phyloP scores from a whole-genome alignment of 2,113 vertebrate species.

The Cephalopterus ornatus region DNA sequence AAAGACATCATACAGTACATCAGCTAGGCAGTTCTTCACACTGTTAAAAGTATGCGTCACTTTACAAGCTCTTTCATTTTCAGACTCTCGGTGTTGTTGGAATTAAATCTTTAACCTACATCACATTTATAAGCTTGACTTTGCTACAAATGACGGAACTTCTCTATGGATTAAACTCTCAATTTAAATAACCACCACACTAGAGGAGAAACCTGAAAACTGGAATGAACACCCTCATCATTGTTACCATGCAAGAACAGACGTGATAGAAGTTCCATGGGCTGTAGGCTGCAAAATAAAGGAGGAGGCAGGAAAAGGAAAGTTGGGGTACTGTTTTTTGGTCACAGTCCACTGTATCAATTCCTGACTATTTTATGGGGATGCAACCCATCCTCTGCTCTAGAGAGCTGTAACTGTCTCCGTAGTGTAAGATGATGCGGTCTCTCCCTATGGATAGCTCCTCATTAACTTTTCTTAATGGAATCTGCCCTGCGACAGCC shows the following conservation, averaged over 20 bases:
- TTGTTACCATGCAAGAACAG: neutral
- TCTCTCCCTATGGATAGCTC: neutral
- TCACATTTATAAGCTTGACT: neutral
- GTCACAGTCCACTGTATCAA: rapidly evolving
- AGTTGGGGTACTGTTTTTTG: rapidly evolving
- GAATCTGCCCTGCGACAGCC: neutral
- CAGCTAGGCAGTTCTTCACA: neutral
- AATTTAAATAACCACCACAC: neutral
- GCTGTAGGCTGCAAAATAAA: neutral
- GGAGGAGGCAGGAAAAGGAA: neutral
- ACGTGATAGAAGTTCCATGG: neutral
- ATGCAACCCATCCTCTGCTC: neutral
- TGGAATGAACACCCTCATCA: neutral
- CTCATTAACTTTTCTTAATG: neutral
- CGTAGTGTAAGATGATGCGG: rapidly evolving
- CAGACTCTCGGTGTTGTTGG: neutral
- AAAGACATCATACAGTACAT: neutral
- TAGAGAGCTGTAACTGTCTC: neutral
- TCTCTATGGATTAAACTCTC: neutral
- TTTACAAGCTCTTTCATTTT: neutral
- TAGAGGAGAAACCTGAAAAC: neutral
- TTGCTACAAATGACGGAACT: neutral
- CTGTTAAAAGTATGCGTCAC: neutral
- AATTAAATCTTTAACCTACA: neutral
- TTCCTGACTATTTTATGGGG: neutral